phyloP scores from a whole-genome alignment of 1,140 invertebrate genomes.

The Cydia amplana region DNA sequence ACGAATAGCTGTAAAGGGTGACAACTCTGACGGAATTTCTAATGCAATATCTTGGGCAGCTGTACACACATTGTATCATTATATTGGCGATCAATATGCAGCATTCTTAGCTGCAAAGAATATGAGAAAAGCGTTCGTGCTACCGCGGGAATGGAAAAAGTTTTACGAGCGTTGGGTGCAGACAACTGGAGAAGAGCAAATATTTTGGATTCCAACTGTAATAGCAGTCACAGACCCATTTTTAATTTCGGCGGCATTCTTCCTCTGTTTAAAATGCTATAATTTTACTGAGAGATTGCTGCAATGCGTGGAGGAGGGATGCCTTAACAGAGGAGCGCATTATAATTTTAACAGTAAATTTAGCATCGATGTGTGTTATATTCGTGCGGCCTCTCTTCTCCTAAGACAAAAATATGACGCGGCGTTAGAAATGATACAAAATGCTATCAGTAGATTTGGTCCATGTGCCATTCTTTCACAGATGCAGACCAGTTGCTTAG shows the following conservation, averaged over 20 bases:
- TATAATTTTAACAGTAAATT: slow-evolving; percentile 36
- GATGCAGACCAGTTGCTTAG: slow-evolving; percentile 58
- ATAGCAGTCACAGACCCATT: slow-evolving; percentile 57
- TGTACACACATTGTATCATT: slow-evolving; percentile 65
- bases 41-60: slow-evolving; percentile 69
- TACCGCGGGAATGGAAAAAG: slow-evolving; percentile 60
- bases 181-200: slow-evolving; percentile 67
- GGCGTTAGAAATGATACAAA: slow-evolving; percentile 49
- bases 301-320: slow-evolving; percentile 57
- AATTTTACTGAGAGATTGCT: slow-evolving; percentile 58
- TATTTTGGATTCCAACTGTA: slow-evolving; percentile 59
- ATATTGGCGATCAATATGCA: slow-evolving; percentile 50
- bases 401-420: slow-evolving; percentile 47
- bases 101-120: slow-evolving; percentile 66
- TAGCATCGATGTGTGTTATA: slow-evolving; percentile 55
- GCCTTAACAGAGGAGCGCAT: slow-evolving; percentile 50
- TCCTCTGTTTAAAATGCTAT: slow-evolving; percentile 68
- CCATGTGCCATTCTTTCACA: slow-evolving; percentile 63
- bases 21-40: slow-evolving; percentile 59
- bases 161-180: slow-evolving; percentile 60
- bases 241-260: slow-evolving; percentile 65
- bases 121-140: slow-evolving; percentile 69
- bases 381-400: slow-evolving; percentile 58
- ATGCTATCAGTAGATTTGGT: slow-evolving; percentile 59
- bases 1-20: slow-evolving; percentile 62